Percentiles rank a stretch among this genome's conserved stretches.
These are phyloP conservation scores for Protaetia brevitarsis DNA, from an alignment of 1,140 invertebrate species.

Conservation along the genomic window DNA sequence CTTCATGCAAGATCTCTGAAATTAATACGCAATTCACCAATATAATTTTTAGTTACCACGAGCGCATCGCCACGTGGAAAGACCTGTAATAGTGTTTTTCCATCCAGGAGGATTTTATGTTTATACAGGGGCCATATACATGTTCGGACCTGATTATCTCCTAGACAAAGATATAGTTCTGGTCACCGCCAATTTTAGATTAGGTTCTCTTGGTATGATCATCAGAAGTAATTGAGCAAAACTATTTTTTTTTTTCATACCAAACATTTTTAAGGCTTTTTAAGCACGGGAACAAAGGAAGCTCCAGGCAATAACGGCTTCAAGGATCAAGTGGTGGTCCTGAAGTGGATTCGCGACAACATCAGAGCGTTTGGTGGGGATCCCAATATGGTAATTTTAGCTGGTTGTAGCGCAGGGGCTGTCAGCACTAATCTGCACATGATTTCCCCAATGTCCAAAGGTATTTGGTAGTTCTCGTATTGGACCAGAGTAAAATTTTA, in stretches of 20 bases:
- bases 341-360: constrained; percentile 63
- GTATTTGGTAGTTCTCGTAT: background rate
- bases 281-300: constrained; percentile 55
- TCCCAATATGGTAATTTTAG: constrained; percentile 57
- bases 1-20: too few relatives aligned
- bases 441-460: constrained; percentile 55
- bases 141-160: constrained; percentile 49
- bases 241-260: too few relatives aligned
- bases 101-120: constrained; percentile 50
- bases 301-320: constrained; percentile 63
- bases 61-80: too few relatives aligned
- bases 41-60: too few relatives aligned
- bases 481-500: constrained; percentile 18
- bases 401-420: constrained; percentile 61
- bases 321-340: constrained; percentile 60
- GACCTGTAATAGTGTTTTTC: constrained; percentile 52
- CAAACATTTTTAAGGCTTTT: constrained; percentile 57
- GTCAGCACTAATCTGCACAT: constrained; percentile 58
- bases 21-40: too few relatives aligned
- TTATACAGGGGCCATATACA: constrained; percentile 35
- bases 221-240: background rate
- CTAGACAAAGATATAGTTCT: constrained; percentile 53
- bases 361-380: constrained; percentile 65
- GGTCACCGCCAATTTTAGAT: constrained; percentile 59
- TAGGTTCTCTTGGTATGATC: constrained; percentile 46